Evolutionary conservation across 2,888 invertebrate genomes (phyloP).

Genomic region (Aphrophora alni): DNA sequence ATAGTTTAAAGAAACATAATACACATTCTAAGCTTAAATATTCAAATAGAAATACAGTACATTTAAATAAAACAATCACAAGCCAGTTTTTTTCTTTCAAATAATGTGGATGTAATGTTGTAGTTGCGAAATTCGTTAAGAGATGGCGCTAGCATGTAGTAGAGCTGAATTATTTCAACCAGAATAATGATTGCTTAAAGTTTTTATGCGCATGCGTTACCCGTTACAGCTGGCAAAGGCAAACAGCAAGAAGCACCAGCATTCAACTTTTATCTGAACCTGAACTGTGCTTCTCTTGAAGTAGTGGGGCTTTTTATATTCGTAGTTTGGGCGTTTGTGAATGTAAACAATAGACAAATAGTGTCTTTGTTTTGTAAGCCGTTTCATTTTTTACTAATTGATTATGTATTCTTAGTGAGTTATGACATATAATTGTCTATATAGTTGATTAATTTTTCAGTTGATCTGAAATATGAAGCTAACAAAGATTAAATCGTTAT

Average conservation of each 20-base stretch:
- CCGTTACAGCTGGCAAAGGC: not conserved
- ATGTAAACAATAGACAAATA: not conserved
- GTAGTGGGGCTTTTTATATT: not conserved
- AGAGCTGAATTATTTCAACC: not conserved
- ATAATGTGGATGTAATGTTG: too few species aligned
- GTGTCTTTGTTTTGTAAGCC: not conserved
- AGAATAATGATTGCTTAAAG: not conserved
- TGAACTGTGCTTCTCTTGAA: not conserved
- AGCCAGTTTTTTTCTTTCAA: too few species aligned
- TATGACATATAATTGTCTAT: too few species aligned
- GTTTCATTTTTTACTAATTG: not conserved
- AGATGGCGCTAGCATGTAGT: not conserved
- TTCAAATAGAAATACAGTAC: too few species aligned
- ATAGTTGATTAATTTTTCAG: too few species aligned
- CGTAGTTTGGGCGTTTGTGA: not conserved
- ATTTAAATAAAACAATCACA: too few species aligned
- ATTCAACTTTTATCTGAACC: not conserved
- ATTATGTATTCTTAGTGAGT: not conserved
- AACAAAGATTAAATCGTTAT: not conserved
- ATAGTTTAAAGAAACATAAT: too few species aligned
- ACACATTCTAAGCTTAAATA: too few species aligned
- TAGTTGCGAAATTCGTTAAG: not conserved
- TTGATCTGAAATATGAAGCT: not conserved
- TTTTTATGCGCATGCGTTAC: not conserved
- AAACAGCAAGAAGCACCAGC: not conserved